Evolutionary conservation across 2,888 invertebrate genomes (phyloP).

Genomic region (Sphecodes monilicornis): DNA sequence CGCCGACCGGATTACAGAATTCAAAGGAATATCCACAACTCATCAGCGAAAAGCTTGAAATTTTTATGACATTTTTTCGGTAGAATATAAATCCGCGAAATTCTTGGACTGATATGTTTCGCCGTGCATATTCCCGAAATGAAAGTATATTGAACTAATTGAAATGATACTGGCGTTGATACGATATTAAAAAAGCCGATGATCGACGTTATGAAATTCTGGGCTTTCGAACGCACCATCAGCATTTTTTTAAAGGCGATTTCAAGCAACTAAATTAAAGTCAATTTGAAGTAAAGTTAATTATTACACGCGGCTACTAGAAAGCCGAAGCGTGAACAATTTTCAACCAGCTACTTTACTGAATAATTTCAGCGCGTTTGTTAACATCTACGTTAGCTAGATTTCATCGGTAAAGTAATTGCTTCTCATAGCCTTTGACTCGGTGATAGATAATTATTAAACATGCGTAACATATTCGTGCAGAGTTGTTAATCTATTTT

Average conservation of each 20-base stretch:
- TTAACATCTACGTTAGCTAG: background rate
- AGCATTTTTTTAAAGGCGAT: background rate
- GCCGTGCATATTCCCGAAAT: background rate
- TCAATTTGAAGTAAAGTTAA: background rate
- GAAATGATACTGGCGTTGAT: background rate
- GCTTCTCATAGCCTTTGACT: background rate
- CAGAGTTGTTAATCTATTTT: too few species aligned
- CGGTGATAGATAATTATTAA: background rate
- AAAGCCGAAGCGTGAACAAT: background rate
- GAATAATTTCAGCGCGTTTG: background rate
- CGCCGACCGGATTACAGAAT: background rate
- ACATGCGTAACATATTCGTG: background rate
- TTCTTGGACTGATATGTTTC: background rate
- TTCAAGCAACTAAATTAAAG: background rate
- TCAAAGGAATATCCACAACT: slow-evolving; percentile 1
- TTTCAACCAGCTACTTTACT: background rate
- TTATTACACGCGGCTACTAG: background rate
- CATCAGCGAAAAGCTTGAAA: background rate
- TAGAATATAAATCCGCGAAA: background rate
- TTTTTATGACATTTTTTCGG: background rate
- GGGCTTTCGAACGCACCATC: background rate
- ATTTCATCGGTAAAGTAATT: background rate
- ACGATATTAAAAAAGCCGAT: background rate
- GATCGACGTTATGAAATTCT: background rate
- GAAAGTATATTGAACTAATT: background rate